Base-by-base conservation (phyloP, 37 sponge, comb jelly and placozoan genomes). In the Amphimedon queenslandica region DNA sequence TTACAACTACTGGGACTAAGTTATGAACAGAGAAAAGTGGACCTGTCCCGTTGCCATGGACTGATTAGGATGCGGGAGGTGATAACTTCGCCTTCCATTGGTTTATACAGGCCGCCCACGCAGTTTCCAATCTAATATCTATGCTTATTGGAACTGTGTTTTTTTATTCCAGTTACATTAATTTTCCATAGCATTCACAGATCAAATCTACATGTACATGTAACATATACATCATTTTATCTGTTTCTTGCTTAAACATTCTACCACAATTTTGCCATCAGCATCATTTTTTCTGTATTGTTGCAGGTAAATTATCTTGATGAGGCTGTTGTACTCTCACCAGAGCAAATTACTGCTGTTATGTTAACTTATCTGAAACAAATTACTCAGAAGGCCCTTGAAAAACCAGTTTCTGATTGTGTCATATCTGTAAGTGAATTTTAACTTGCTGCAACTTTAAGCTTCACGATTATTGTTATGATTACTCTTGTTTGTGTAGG, bases 371-470 rank as follows among this genome's bases (percentile, higher is more conserved):
- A 99, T 67, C 73, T 99, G 63, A 93, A 90, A 71, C 57, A 70
- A 33, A 75, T 82, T 8, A 90, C 94, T 25, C 91, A 92, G 63
- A 84, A 72, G 29, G 75, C 82, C 5, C 82, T 99, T 13, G 69
- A 68, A 34, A 83, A 58, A 38, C 78, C 92, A 41, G 96, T 99
- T 0, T 73, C 66, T 39, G 96, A 95, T 63, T 87, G 93, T 41
- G 99, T 99, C n/a, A 80, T 99, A 23, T 95, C 99, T 1, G 99
- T 90, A 72, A 80, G 91, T 73, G 1, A 0, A 58, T 11, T 31
- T 24, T 55, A 4, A 18, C 16, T 55, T 53, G 27, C 20, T 55
- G 35, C 40, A 34, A 40, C 36, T 31, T 4, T 25, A 20, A 6
- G 24, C 18, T 33, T n/a, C 43, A 5, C 66, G 0, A 21, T 10